phyloP scores from a whole-genome alignment of 2,113 vertebrate genomes.

The Garra rufa region DNA sequence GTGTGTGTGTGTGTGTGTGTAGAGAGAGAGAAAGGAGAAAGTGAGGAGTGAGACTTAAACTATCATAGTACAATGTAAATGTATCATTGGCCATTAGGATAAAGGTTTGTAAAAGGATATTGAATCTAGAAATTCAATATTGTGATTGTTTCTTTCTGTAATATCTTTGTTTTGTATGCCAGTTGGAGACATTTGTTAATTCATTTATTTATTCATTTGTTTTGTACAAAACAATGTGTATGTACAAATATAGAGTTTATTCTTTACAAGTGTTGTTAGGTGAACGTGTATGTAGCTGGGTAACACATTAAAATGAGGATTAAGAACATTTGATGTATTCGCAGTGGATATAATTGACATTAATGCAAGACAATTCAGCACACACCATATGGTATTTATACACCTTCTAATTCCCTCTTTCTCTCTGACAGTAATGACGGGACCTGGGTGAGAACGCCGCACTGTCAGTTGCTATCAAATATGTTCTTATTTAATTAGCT shows the following conservation, averaged over 20 bases:
- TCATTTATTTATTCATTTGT: not conserved
- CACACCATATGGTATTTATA: conserved; percentile 46
- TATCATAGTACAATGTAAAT: too few species aligned
- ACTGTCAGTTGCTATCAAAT: conserved; percentile 38
- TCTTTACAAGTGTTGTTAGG: not conserved
- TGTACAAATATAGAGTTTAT: not conserved
- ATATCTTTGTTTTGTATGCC: not conserved
- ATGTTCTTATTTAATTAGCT: conserved; percentile 37
- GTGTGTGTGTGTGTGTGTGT: not conserved
- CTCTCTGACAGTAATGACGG: conserved; percentile 35
- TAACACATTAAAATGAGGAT: conserved; percentile 27
- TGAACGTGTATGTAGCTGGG: conserved; percentile 1
- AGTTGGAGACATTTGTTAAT: not conserved
- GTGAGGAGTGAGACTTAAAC: not conserved
- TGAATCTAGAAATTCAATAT: not conserved
- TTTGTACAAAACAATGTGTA: not conserved
- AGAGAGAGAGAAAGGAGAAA: not conserved
- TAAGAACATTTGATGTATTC: conserved; percentile 11
- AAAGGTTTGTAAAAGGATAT: too few species aligned
- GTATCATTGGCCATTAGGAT: too few species aligned
- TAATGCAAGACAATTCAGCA: conserved; percentile 44
- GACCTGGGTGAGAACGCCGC: conserved; percentile 19
- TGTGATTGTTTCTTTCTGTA: not conserved
- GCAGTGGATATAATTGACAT: conserved; percentile 44
- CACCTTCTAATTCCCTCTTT: conserved; percentile 42